Evolutionary conservation across 2,113 vertebrate species (phyloP).

Genomic region (Proteles cristata): DNA sequence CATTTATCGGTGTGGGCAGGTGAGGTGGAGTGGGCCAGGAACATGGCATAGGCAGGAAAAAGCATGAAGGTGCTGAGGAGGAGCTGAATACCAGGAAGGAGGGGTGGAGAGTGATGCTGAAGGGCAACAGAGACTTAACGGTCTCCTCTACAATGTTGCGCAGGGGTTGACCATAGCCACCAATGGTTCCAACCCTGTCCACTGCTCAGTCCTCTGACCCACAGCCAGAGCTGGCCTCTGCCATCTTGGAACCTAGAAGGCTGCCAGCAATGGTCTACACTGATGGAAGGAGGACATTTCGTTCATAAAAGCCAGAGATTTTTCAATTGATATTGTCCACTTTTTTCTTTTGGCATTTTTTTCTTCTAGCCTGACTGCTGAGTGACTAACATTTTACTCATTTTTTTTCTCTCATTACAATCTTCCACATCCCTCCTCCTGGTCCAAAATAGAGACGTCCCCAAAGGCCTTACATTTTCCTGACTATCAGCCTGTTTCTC

Average conservation of each 20-base stretch:
- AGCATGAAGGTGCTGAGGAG: background rate
- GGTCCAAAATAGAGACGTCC: background rate
- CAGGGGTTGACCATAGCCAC: background rate
- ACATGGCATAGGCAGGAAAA: background rate
- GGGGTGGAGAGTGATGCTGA: background rate
- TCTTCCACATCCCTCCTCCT: background rate
- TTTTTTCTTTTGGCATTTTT: constrained; percentile 16
- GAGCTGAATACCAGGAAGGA: background rate
- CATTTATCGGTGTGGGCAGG: background rate
- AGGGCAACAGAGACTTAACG: background rate
- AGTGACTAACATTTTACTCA: constrained; percentile 62
- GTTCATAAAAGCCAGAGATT: constrained; percentile 33
- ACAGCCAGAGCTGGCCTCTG: background rate
- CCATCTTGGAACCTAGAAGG: background rate
- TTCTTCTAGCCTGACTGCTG: background rate
- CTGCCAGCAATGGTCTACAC: background rate
- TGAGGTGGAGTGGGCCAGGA: background rate
- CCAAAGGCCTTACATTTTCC: constrained; percentile 48
- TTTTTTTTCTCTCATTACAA: constrained; percentile 55
- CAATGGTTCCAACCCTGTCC: background rate
- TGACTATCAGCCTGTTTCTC: constrained; percentile 57
- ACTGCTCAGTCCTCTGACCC: constrained; percentile 42
- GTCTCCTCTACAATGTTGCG: background rate
- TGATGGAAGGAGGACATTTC: background rate
- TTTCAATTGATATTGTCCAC: background rate